phyloP scores from a whole-genome alignment of 1,140 invertebrate species.

The Leptinotarsa undecemlineata region DNA sequence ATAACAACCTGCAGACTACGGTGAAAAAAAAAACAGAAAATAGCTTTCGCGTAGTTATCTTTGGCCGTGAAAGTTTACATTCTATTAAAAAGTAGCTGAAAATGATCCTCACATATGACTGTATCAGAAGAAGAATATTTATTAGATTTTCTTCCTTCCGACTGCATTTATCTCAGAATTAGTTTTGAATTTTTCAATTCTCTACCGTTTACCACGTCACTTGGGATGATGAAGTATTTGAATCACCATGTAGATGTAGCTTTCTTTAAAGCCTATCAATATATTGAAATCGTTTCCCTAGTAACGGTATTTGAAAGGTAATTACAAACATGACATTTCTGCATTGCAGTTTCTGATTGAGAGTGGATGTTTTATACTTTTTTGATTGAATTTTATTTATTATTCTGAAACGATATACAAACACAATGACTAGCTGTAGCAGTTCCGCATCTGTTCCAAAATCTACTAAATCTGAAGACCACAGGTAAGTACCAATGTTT shows the following conservation, averaged over 20 bases:
- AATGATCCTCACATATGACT: no score
- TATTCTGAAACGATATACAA: background rate
- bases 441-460: constrained; percentile 23
- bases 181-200: no score
- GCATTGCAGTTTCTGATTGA: constrained; percentile 33
- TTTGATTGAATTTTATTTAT: constrained; percentile 18
- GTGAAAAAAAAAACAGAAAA: no score
- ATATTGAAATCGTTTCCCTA: constrained; percentile 9
- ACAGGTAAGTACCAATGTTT: constrained; percentile 20
- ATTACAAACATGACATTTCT: constrained; percentile 32
- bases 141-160: no score
- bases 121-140: no score
- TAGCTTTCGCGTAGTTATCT: no score
- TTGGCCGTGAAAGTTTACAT: no score
- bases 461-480: constrained; percentile 25
- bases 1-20: no score
- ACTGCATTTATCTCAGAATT: no score
- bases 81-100: no score
- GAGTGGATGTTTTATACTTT: constrained; percentile 22
- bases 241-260: background rate
- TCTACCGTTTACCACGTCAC: no score
- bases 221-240: no score
- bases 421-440: constrained; percentile 22
- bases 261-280: background rate
- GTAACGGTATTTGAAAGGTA: constrained; percentile 13